Base-by-base conservation (phyloP, 2,888 invertebrate species). In the Craniophora ligustri region DNA sequence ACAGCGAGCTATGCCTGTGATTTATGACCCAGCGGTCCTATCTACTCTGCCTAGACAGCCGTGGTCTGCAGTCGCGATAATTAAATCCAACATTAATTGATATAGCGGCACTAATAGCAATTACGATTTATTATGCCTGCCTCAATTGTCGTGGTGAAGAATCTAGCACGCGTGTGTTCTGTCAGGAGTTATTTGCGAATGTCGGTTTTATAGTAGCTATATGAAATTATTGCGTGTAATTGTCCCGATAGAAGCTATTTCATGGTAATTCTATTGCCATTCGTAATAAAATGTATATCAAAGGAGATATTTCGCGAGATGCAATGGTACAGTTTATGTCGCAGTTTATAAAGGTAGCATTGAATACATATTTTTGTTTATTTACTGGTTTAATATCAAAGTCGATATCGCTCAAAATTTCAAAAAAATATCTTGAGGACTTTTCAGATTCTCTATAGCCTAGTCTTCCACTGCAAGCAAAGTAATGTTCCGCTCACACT, bases 71-170 rank as follows among this genome's bases (percentile, higher is more conserved):
- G 81, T 81, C 82, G 78, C 79, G 79, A 81, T 88, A 87, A 91
- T 91, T 91, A 89, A 89, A 88, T 87, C 79, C 83, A 81, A 77
- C 82, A 84, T 81, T 86, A 87, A 87, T 86, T 88, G 85, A 85
- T 88, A 81, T 85, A 75, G 80, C 83, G 82, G 84, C 82, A 85
- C 86, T 84, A 85, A 86, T 85, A 77, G 79, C 78, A 79, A 79
- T 83, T 84, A 76, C 75, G 77, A 85, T 82, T 85, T 84, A 86
- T 84, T 81, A 74, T 66, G 57, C 67, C 55, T 51, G 58, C 49
- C 54, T 65, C 65, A 55, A 66, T 73, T 63, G 60, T 65, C 49
- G 60, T 21, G 50, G 53, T 18, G 26, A 38, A 30, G 56, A 69
- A 60, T 65, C 53, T 49, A 40, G 46, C 38, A 49, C 26, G 23